These are phyloP conservation scores for Trachythela sp. DNA, from an alignment of 64 coral and sea anemone genomes.

Conservation along the genomic window DNA sequence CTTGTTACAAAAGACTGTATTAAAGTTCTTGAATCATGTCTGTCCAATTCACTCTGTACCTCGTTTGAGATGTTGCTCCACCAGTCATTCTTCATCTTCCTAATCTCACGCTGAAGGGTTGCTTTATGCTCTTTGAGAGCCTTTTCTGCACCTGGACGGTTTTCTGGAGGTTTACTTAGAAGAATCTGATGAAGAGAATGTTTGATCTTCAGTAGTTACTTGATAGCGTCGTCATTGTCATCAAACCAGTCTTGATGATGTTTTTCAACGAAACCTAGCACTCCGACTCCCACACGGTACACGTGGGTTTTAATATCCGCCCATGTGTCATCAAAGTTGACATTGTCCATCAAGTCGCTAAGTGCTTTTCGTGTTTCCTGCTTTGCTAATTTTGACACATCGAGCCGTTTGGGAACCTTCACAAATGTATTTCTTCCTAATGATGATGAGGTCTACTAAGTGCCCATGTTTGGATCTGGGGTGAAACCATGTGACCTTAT, in stretches of 20 bases:
- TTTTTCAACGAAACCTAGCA: constrained; percentile 38
- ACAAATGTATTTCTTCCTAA: constrained; percentile 29
- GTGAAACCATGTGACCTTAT: constrained; percentile 61
- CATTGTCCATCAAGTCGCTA: constrained; percentile 23
- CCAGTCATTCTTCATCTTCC: constrained; percentile 50
- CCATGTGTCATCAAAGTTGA: constrained; percentile 14
- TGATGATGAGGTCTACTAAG: constrained; percentile 42
- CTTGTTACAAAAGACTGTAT: constrained; percentile 24
- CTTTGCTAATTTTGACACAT: constrained; percentile 49
- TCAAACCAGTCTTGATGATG: constrained; percentile 37
- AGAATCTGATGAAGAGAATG: constrained; percentile 37
- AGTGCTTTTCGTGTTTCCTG: constrained; percentile 33
- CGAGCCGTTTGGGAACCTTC: constrained; percentile 40
- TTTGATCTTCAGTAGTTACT: constrained; percentile 29
- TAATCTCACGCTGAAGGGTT: constrained; percentile 23
- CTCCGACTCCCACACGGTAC: constrained; percentile 23
- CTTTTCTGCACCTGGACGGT: constrained; percentile 43
- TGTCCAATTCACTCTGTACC: constrained; percentile 34
- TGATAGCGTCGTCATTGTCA: constrained; percentile 36
- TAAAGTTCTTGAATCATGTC: constrained; percentile 26
- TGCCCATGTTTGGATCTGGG: constrained; percentile 58
- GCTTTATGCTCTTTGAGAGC: constrained; percentile 42
- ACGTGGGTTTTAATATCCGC: constrained; percentile 33
- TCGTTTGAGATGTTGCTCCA: constrained; percentile 34
- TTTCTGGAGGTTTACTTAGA: constrained; percentile 14